These are phyloP conservation scores for Amorpha juglandis DNA, from an alignment of 2,888 invertebrate genomes.

Conservation along the genomic window DNA sequence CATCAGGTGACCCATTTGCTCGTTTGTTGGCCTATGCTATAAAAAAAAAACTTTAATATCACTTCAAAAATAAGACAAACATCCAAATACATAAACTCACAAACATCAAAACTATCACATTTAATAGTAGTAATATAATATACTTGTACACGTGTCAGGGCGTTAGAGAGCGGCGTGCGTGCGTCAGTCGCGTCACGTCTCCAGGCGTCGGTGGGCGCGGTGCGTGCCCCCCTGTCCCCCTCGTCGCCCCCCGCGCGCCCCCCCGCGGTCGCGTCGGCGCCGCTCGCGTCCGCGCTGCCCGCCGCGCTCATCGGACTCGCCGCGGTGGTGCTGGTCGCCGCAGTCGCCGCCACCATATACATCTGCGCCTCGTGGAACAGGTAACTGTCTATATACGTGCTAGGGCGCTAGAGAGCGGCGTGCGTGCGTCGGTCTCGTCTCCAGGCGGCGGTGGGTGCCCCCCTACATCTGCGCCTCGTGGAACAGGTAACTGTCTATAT, in stretches of 20 bases:
- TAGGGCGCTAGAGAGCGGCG: slow-evolving; percentile 61
- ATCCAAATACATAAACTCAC: too few relatives aligned
- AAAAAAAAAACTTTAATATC: too few relatives aligned
- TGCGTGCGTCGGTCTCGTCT: slow-evolving; percentile 58
- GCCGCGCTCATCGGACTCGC: slow-evolving; percentile 95
- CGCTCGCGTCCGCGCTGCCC: slow-evolving; percentile 89
- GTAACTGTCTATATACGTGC: slow-evolving; percentile 83
- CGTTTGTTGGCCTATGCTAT: too few relatives aligned
- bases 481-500: slow-evolving; percentile 91
- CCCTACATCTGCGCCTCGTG: slow-evolving; percentile 95
- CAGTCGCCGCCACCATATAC: slow-evolving; percentile 94
- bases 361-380: slow-evolving; percentile 97
- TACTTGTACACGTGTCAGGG: slow-evolving; percentile 53
- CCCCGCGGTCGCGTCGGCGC: slow-evolving; percentile 66
- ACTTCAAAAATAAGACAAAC: too few relatives aligned
- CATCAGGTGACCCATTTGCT: too few relatives aligned
- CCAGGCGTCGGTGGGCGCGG: slow-evolving; percentile 79
- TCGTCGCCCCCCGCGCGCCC: slow-evolving; percentile 86
- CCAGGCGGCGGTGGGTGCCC: slow-evolving; percentile 76
- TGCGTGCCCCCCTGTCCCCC: slow-evolving; percentile 85
- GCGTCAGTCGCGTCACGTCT: slow-evolving; percentile 55
- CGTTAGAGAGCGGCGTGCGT: slow-evolving; percentile 57
- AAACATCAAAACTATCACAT: too few relatives aligned
- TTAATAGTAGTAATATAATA: too few relatives aligned
- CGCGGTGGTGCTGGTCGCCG: slow-evolving; percentile 94